A percentile compares a stretch with the other conserved stretches of the same genome.
Conservation (phyloP, 2,888 invertebrate genomes). For the Lepetodrilus schrolli region DNA sequence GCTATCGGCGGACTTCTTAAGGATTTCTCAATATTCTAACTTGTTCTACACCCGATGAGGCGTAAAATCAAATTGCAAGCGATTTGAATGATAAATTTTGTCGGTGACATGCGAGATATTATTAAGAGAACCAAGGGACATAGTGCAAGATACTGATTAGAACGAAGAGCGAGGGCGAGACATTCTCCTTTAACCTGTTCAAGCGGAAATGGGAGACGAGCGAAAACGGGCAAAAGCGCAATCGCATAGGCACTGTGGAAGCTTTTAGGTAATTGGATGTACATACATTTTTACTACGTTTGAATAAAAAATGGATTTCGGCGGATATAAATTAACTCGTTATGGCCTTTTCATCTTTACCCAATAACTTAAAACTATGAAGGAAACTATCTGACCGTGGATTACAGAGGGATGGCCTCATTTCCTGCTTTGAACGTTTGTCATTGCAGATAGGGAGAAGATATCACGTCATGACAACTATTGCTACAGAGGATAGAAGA, state of each 20-base stretch:
- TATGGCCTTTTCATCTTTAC: slow-evolving; percentile 24
- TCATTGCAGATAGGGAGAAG: background rate
- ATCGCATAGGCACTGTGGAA: slow-evolving; percentile 20
- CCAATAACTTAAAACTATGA: slow-evolving; percentile 22
- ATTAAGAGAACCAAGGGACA: slow-evolving; percentile 12
- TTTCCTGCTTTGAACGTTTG: background rate
- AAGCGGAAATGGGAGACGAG: slow-evolving; percentile 7
- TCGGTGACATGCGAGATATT: slow-evolving; percentile 24
- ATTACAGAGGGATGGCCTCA: background rate
- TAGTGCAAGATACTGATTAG: slow-evolving; percentile 15
- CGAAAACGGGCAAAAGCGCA: slow-evolving; percentile 17
- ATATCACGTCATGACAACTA: slow-evolving; percentile 7
- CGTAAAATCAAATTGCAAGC: slow-evolving; percentile 28
- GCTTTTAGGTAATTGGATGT: slow-evolving; percentile 26
- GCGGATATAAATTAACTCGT: slow-evolving; percentile 25
- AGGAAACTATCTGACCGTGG: background rate
- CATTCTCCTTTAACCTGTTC: background rate
- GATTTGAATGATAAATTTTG: slow-evolving; percentile 31
- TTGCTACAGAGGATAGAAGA: background rate
- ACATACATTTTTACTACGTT: slow-evolving; percentile 24
- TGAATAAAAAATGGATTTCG: slow-evolving; percentile 24
- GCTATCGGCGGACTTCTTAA: background rate
- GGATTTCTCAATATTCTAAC: slow-evolving; percentile 21
- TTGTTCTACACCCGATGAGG: background rate
- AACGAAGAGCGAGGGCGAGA: background rate